phyloP scores from a whole-genome alignment of 1,140 invertebrate genomes.

The Brachionus koreanus region DNA sequence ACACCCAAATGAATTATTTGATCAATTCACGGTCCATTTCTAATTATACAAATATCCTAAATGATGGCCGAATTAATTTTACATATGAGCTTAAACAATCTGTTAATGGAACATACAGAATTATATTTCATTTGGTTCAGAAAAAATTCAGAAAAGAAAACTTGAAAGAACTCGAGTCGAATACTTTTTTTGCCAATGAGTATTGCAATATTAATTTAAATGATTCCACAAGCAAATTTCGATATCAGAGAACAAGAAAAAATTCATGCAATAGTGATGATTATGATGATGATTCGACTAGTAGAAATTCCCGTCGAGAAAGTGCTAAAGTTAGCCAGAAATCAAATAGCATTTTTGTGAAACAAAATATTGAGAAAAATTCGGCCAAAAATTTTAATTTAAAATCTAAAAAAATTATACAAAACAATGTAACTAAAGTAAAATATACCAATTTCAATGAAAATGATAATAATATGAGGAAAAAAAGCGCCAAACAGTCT shows the following conservation, averaged over 20 bases:
- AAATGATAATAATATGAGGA: background rate
- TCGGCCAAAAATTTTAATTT: background rate
- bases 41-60: background rate
- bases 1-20: conserved; percentile 16
- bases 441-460: background rate
- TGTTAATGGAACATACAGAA: conserved; percentile 62
- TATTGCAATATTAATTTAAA: background rate
- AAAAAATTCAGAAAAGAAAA: conserved; percentile 37
- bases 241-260: background rate
- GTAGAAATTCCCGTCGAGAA: background rate
- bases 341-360: conserved; percentile 11
- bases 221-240: background rate
- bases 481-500: background rate
- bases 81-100: conserved; percentile 18
- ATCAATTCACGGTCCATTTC: background rate
- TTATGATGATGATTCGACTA: background rate
- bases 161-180: background rate
- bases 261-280: background rate
- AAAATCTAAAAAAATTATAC: background rate
- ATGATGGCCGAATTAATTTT: background rate
- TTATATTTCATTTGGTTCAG: conserved; percentile 62
- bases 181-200: background rate
- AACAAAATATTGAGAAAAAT: background rate
- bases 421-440: background rate
- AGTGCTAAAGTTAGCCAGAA: background rate